These are phyloP conservation scores for Epinotia bilunana DNA, from an alignment of 2,888 invertebrate species.

Conservation along the genomic window DNA sequence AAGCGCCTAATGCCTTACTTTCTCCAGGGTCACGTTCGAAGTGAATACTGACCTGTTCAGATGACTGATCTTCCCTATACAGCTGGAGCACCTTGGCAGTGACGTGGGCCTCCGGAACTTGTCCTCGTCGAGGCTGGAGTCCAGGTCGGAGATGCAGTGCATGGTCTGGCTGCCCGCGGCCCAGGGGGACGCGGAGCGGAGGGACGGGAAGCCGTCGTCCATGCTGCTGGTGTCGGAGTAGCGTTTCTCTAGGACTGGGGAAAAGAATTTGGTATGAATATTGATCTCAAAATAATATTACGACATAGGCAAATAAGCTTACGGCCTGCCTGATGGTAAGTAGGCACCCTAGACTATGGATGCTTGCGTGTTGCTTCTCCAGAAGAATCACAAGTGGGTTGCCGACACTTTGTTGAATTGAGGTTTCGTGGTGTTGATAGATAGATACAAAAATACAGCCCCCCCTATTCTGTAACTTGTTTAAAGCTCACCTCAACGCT, in stretches of 20 bases:
- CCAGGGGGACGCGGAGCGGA: constrained; percentile 75
- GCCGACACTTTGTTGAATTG: too few species aligned
- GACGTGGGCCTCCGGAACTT: constrained; percentile 75
- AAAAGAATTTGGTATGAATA: not conserved
- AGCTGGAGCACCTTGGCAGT: constrained; percentile 88
- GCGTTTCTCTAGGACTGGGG: constrained; percentile 75
- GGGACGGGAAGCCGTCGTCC: constrained; percentile 77
- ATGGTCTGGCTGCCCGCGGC: constrained; percentile 76
- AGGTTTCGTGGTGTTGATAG: too few species aligned
- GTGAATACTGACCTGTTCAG: constrained; percentile 72
- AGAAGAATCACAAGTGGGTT: too few species aligned
- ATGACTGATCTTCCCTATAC: constrained; percentile 90
- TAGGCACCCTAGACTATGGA: too few species aligned
- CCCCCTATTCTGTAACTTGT: too few species aligned
- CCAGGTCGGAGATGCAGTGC: constrained; percentile 79
- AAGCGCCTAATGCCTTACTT: not conserved
- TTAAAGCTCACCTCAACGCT: too few species aligned
- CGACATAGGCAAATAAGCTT: not conserved
- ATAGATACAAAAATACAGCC: too few species aligned
- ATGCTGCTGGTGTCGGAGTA: constrained; percentile 77
- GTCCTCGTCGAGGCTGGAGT: constrained; percentile 74
- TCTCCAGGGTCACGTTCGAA: not conserved
- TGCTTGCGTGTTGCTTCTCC: too few species aligned
- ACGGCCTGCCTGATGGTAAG: too few species aligned
- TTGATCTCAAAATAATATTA: not conserved